Evolutionary conservation across 2,888 invertebrate genomes (phyloP), one percentile per base, ranked within the genome.

Genomic region (Brachypterus glaber): DNA sequence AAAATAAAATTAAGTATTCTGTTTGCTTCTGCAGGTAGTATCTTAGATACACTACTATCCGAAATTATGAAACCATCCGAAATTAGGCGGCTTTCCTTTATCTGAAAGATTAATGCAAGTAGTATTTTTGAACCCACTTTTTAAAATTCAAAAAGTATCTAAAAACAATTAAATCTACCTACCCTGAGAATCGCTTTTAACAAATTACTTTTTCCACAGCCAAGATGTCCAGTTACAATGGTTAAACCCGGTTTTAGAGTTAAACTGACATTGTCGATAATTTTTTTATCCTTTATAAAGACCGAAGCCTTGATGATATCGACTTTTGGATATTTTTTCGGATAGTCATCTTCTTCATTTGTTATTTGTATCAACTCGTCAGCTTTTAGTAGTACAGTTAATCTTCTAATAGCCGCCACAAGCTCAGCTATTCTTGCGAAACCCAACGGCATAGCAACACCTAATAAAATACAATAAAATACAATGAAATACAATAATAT

Each of bases 401-500:
- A 67, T 39, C 89, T 71, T 41, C 71, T 73, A 39, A 84, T 73
- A 4, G 85, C 80, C 33, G 89, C 82, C 17, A 73, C 64, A 0
- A 80, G 77, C 67, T 90, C 90, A 0, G 86, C 82, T 27, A 82
- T 71, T 67, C 82, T 80, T 2, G 82, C 77, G 45, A 90, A 77
- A 34, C 79, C 83, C 67, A 83, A 81, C 0, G 93, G 91, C 51
- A 92, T 85, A 64, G 85, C 87, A 7, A 90, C 81, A 0, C 86
- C 87, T 80, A 91, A 83, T n/a, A n/a, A 85, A 81, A 51, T 84
- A 79, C n/a, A n/a, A n/a, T n/a, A n/a, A n/a, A n/a, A n/a, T n/a
- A n/a, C n/a, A n/a, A n/a, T n/a, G n/a, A n/a, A n/a, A n/a, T n/a
- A n/a, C n/a, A n/a, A n/a, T n/a, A n/a, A n/a, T n/a, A n/a, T n/a